phyloP scores from a whole-genome alignment of 2,113 vertebrate genomes.

The Scortum barcoo region DNA sequence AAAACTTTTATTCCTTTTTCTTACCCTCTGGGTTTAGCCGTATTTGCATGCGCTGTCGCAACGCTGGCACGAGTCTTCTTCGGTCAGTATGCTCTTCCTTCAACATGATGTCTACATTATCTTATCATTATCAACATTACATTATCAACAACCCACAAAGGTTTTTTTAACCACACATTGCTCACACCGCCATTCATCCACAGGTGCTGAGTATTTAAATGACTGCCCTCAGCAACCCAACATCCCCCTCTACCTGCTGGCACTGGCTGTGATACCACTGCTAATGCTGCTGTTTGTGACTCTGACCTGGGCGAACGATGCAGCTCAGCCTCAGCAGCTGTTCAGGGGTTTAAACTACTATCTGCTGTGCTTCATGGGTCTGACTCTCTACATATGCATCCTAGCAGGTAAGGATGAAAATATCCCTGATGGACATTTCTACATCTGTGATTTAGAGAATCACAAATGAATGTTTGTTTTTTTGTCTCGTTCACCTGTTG shows the following conservation, averaged over 20 bases:
- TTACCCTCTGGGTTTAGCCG: not conserved
- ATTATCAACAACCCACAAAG: not conserved
- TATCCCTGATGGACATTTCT: not conserved
- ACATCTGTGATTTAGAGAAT: not conserved
- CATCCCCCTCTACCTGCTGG: conserved; percentile 69
- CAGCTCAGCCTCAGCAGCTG: not conserved
- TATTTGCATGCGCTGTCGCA: rapidly evolving
- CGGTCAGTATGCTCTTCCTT: conserved; percentile 20
- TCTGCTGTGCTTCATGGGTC: rapidly evolving
- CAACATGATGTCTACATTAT: rapidly evolving
- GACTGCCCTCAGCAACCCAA: conserved; percentile 70
- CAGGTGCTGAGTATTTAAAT: conserved; percentile 59
- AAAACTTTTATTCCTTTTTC: too few species aligned
- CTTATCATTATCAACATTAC: too few species aligned
- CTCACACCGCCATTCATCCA: not conserved
- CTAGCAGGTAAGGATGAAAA: conserved; percentile 18
- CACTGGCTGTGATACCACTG: conserved; percentile 40
- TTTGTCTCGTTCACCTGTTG: not conserved
- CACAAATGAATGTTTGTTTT: too few species aligned
- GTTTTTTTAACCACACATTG: too few species aligned
- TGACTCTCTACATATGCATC: not conserved
- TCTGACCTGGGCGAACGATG: not conserved
- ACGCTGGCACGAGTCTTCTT: not conserved
- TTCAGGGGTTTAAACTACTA: not conserved
- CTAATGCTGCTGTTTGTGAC: conserved; percentile 18